phyloP scores from a whole-genome alignment of 2,888 invertebrate genomes.

The Melipona beecheii region DNA sequence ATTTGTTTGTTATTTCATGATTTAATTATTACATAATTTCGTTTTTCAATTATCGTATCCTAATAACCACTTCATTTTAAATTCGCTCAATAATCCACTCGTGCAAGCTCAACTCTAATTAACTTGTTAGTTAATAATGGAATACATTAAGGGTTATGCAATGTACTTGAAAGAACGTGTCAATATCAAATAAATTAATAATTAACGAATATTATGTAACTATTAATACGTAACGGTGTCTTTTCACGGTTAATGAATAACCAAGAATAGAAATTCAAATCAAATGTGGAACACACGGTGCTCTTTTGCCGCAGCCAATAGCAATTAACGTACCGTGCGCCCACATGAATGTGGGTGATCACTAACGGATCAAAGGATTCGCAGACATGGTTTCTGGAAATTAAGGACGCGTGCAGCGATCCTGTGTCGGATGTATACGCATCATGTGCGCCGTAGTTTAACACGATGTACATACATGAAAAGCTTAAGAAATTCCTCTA shows the following conservation, averaged over 20 bases:
- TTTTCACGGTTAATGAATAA: not conserved
- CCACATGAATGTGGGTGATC: slow-evolving; percentile 41
- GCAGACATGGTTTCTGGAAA: slow-evolving; percentile 26
- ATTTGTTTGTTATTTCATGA: too few species aligned
- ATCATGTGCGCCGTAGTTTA: not conserved
- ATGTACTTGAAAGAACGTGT: not conserved
- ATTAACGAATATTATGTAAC: not conserved
- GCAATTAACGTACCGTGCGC: slow-evolving; percentile 29
- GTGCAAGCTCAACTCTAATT: not conserved
- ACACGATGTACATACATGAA: not conserved
- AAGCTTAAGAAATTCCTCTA: slow-evolving; percentile 1
- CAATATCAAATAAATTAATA: not conserved
- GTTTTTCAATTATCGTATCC: too few species aligned
- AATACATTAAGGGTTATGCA: not conserved
- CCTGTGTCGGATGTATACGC: not conserved
- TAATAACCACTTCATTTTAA: not conserved
- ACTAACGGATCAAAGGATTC: slow-evolving; percentile 35
- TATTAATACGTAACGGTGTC: too few species aligned
- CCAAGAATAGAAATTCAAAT: not conserved
- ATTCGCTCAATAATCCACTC: not conserved
- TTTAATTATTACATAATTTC: too few species aligned
- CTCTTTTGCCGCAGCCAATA: slow-evolving; percentile 19
- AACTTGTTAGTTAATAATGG: not conserved
- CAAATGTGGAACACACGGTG: slow-evolving; percentile 2
- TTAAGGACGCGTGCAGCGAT: slow-evolving; percentile 25